Conservation (phyloP, 2,113 vertebrate genomes). For the Glareola pratincola region DNA sequence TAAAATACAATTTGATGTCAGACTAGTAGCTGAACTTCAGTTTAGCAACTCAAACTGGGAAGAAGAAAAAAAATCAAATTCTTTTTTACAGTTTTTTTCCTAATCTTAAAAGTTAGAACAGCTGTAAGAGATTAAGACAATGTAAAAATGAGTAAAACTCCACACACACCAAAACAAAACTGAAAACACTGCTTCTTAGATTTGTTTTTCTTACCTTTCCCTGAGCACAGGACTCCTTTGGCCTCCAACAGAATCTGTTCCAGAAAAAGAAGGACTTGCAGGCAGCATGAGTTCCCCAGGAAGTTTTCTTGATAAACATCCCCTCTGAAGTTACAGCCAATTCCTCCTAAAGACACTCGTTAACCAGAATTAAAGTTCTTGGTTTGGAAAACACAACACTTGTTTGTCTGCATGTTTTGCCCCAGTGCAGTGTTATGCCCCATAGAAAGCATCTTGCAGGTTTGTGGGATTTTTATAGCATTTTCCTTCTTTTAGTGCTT, state of each 20-base stretch:
- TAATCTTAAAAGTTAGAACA: not conserved
- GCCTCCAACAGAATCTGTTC: not conserved
- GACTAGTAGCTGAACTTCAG: not conserved
- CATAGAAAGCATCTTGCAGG: not conserved
- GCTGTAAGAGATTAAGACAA: not conserved
- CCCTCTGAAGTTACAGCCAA: not conserved
- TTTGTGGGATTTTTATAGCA: not conserved
- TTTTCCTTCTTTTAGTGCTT: not conserved
- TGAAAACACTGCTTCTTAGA: not conserved
- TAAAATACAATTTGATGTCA: not conserved
- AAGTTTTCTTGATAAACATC: not conserved
- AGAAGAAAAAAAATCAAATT: not conserved
- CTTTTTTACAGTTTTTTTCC: not conserved
- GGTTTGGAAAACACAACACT: not conserved
- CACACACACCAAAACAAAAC: not conserved
- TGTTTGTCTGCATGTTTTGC: not conserved
- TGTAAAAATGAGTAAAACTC: not conserved
- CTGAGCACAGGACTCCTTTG: not conserved
- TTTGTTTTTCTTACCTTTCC: not conserved
- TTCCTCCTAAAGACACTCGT: not conserved
- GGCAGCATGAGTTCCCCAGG: not conserved
- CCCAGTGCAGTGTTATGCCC: not conserved
- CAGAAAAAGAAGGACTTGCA: not conserved
- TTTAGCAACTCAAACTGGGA: not conserved
- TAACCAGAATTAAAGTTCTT: not conserved